phyloP scores from a whole-genome alignment of 2,888 invertebrate species.

The Euzetes globulus region DNA sequence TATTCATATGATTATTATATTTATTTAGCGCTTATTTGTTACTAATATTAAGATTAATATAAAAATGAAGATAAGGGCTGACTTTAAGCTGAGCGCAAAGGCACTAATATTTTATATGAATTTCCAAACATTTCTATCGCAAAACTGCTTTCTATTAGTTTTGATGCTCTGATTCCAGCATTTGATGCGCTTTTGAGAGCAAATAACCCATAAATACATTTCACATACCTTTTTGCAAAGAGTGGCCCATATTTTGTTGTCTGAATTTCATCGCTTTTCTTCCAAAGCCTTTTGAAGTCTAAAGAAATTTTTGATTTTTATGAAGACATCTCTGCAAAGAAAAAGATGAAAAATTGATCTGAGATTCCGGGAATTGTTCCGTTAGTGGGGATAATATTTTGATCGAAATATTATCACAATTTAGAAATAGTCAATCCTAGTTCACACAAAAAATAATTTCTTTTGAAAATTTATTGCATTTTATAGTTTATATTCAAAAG shows the following conservation, averaged over 20 bases:
- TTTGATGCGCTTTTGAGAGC: not conserved
- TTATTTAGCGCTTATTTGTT: constrained; percentile 1
- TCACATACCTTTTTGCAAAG: not conserved
- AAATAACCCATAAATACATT: not conserved
- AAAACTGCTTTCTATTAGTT: not conserved
- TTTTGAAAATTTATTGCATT: too few species aligned
- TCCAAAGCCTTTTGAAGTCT: not conserved
- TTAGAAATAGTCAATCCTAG: not conserved
- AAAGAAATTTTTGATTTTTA: not conserved
- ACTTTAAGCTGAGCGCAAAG: not conserved
- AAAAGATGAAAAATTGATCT: not conserved
- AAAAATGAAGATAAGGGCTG: not conserved
- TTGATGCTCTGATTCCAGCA: not conserved
- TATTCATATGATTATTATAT: not conserved
- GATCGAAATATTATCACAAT: not conserved
- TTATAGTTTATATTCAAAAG: too few species aligned
- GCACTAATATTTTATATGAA: not conserved
- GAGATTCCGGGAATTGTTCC: not conserved
- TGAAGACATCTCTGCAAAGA: not conserved
- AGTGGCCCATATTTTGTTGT: not conserved
- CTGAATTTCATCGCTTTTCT: too few species aligned
- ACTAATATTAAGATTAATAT: constrained; percentile 2
- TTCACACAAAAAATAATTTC: not conserved
- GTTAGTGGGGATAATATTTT: not conserved
- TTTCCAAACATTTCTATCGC: not conserved